Percentiles rank a stretch among this genome's conserved stretches.
These are phyloP conservation scores for Planococcus citri DNA, from an alignment of 1,140 invertebrate species.

Conservation along the genomic window DNA sequence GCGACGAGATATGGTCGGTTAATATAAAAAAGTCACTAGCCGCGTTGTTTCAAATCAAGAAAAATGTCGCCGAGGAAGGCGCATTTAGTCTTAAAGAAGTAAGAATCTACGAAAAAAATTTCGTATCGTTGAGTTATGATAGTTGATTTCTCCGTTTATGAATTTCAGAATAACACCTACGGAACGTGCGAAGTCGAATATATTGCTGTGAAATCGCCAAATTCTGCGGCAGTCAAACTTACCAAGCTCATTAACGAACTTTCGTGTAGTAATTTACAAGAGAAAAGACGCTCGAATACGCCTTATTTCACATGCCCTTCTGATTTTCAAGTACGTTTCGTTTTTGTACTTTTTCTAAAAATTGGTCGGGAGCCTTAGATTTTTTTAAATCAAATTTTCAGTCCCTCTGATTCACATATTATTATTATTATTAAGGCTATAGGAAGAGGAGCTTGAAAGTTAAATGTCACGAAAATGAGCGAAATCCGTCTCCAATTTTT, in stretches of 20 bases:
- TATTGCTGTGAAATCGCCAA: conserved; percentile 22
- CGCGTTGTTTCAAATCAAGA: conserved; percentile 27
- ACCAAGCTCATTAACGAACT: conserved; percentile 30
- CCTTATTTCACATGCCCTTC: conserved; percentile 27
- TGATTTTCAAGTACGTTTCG: conserved; percentile 26
- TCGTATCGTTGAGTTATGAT: too few species aligned
- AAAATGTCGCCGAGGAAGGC: conserved; percentile 10
- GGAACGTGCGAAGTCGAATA: conserved; percentile 29
- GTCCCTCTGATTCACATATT: too few species aligned
- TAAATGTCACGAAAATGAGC: too few species aligned
- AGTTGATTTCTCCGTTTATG: not conserved
- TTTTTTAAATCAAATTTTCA: too few species aligned
- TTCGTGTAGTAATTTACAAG: conserved; percentile 26
- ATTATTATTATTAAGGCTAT: too few species aligned
- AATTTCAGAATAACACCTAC: conserved; percentile 25
- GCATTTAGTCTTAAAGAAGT: conserved; percentile 22
- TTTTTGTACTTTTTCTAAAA: not conserved
- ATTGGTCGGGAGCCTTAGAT: too few species aligned
- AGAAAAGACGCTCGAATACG: conserved; percentile 26
- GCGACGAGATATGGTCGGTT: conserved; percentile 27
- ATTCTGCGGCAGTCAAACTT: conserved; percentile 22
- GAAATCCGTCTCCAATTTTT: too few species aligned
- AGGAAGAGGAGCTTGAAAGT: too few species aligned
- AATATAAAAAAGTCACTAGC: conserved; percentile 30
- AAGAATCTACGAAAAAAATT: too few species aligned